Conservation (phyloP, 53 echinoderm and acorn worm species). For the Actinopyga echinites region DNA sequence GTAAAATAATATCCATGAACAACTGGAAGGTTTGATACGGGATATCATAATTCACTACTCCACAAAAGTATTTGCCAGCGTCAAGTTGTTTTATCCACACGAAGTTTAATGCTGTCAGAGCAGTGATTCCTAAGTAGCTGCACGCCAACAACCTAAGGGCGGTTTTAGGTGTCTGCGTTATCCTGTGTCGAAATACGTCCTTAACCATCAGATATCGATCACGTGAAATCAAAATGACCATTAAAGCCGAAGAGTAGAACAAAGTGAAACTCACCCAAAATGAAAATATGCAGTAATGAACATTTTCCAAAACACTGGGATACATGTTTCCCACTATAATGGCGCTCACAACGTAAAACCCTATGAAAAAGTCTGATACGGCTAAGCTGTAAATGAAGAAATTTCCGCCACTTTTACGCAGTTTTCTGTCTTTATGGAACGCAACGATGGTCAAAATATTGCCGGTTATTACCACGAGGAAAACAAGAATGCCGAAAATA, state of each 20-base stretch:
- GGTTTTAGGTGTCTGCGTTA: slow-evolving; percentile 1
- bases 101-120: neutral
- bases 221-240: slow-evolving; percentile 11
- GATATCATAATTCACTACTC: neutral
- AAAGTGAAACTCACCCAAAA: neutral
- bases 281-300: neutral
- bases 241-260: neutral
- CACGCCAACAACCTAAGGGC: neutral
- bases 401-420: neutral
- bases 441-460: slow-evolving; percentile 10
- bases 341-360: neutral
- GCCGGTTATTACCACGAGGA: neutral
- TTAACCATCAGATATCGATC: slow-evolving; percentile 21
- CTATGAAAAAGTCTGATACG: slow-evolving; percentile 10
- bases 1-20: neutral
- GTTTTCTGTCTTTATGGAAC: neutral
- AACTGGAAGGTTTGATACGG: neutral
- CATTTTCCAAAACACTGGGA: neutral
- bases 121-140: neutral
- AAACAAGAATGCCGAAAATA: no score
- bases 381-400: neutral
- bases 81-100: neutral
- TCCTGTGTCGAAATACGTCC: slow-evolving; percentile 4
- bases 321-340: neutral
- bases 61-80: neutral